Conservation (phyloP, 2,113 vertebrate species). For the Anolis carolinensis region DNA sequence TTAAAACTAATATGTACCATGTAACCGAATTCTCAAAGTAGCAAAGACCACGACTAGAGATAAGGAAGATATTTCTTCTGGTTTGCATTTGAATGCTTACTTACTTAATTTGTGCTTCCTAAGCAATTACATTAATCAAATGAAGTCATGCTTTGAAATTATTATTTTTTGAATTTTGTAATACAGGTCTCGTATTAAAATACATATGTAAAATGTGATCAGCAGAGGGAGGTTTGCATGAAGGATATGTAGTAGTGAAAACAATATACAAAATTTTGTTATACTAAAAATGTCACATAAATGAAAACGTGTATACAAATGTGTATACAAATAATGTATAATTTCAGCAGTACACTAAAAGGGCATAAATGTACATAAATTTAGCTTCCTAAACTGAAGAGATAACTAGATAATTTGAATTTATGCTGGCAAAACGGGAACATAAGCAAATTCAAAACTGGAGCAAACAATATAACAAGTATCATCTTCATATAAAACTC, state of each 20-base stretch:
- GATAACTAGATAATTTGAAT: not conserved
- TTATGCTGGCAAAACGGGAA: not conserved
- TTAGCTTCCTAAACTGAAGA: no score
- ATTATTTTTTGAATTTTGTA: not conserved
- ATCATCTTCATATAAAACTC: not conserved
- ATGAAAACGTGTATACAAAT: not conserved
- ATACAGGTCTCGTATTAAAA: not conserved
- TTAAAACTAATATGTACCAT: not conserved
- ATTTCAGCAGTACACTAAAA: not conserved
- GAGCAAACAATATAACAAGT: not conserved
- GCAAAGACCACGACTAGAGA: not conserved
- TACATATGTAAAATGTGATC: not conserved
- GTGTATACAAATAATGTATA: not conserved
- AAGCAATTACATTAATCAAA: not conserved
- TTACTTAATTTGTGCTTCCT: not conserved
- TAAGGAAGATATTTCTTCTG: not conserved
- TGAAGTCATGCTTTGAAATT: not conserved
- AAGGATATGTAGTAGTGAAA: not conserved
- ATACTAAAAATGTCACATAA: not conserved
- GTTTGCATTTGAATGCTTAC: not conserved
- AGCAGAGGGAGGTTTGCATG: not conserved
- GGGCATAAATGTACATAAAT: no score
- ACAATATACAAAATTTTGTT: not conserved
- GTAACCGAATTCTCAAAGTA: not conserved
- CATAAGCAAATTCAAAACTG: not conserved